Percentiles rank a stretch among this genome's conserved stretches.
Conservation (phyloP, 2,888 invertebrate species). For the Dorcus parallelipipedus region DNA sequence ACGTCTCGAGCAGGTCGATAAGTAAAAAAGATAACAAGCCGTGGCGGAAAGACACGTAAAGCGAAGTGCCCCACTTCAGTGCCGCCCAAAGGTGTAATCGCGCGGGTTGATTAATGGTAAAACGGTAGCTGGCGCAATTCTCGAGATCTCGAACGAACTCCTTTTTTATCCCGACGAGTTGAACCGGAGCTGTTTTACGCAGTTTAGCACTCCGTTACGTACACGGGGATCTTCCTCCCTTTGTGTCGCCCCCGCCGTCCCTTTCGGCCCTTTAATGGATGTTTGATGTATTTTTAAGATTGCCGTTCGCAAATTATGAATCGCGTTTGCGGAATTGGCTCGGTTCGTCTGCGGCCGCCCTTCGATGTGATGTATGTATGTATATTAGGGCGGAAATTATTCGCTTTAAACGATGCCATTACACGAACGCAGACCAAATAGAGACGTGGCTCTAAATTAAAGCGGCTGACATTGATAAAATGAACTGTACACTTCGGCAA, state of each 20-base stretch:
- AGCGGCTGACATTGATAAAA: no score
- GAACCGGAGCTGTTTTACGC: constrained; percentile 27
- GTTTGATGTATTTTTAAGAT: no score
- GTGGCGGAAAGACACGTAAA: constrained; percentile 18
- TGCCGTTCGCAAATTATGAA: constrained; percentile 8
- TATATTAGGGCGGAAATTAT: constrained; percentile 1
- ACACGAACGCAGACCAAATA: no score
- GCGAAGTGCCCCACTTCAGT: constrained; percentile 21
- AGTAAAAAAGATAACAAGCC: constrained; percentile 9
- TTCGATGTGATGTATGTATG: constrained; percentile 2
- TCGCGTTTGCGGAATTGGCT: neutral
- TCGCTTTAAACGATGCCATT: no score
- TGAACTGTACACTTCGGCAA: no score
- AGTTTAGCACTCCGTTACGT: constrained; percentile 27
- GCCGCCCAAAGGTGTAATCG: constrained; percentile 26
- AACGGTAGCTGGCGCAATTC: constrained; percentile 21
- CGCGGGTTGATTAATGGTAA: constrained; percentile 30
- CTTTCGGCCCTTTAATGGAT: constrained; percentile 1
- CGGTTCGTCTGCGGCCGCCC: no score
- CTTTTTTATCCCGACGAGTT: constrained; percentile 21
- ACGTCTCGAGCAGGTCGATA: no score
- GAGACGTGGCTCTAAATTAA: no score
- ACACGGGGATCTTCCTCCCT: constrained; percentile 10
- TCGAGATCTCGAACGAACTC: constrained; percentile 20
- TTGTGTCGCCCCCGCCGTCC: constrained; percentile 1